Evolutionary conservation across 2,797 vertebrate species (phyloP).

Genomic region (Tamandua tetradactyla): DNA sequence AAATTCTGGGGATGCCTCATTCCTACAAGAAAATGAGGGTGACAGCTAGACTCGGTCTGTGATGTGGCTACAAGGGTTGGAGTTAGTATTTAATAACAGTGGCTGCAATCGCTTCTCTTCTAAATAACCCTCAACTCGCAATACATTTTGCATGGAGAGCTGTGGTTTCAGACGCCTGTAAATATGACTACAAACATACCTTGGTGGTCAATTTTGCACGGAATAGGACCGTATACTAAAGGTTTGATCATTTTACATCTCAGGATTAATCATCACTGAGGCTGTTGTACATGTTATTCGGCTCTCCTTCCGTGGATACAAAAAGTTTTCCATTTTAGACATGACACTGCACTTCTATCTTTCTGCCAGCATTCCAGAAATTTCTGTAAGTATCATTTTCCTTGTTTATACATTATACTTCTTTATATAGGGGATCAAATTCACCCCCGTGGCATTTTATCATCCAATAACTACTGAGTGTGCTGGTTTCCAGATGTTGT

Average conservation of each 20-base stretch:
- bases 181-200: not conserved
- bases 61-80: not conserved
- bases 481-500: not conserved
- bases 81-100: not conserved
- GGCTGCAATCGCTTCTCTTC: not conserved
- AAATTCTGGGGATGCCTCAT: conserved; percentile 77
- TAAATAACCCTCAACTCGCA: not conserved
- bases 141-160: not conserved
- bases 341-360: not conserved
- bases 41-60: not conserved
- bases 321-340: not conserved
- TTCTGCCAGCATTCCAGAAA: not conserved
- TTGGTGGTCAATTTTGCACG: not conserved
- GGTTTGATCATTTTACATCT: not conserved
- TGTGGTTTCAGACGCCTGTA: not conserved
- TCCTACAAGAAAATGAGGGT: conserved; percentile 74
- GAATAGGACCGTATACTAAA: not conserved
- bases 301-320: not conserved
- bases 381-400: not conserved
- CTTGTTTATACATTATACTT: not conserved
- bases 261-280: not conserved
- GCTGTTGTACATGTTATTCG: not conserved
- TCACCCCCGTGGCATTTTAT: not conserved
- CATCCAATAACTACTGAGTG: not conserved
- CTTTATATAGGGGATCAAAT: not conserved